phyloP scores from a whole-genome alignment of 64 coral and sea anemone genomes.

The Exaiptasia diaphana region DNA sequence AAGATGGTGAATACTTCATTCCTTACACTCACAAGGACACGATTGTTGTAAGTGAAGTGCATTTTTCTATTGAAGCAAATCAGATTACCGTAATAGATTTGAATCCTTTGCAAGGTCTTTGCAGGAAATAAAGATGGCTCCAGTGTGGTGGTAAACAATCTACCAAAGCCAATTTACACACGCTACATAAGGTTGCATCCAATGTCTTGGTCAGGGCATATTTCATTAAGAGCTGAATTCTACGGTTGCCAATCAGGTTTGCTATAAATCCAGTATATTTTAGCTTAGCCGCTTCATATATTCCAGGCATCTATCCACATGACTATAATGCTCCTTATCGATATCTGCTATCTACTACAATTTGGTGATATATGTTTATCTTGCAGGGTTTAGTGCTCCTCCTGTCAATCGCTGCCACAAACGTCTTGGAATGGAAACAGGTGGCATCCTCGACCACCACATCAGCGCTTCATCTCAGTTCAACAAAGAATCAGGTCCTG shows the following conservation, averaged over 20 bases:
- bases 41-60: background rate
- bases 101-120: too few relatives aligned
- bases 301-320: too few relatives aligned
- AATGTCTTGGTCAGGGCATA: constrained; percentile 5
- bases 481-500: background rate
- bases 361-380: too few relatives aligned
- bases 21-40: constrained; percentile 7
- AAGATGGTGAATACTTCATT: constrained; percentile 39
- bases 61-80: too few relatives aligned
- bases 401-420: background rate
- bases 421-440: constrained; percentile 33
- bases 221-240: constrained; percentile 47
- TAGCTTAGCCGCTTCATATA: too few relatives aligned
- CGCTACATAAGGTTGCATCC: constrained; percentile 34
- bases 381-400: constrained; percentile 1
- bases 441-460: constrained; percentile 6
- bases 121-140: constrained; percentile 35
- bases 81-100: too few relatives aligned
- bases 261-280: too few relatives aligned
- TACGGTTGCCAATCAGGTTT: constrained; percentile 56
- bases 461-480: constrained; percentile 39
- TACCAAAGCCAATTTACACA: constrained; percentile 22
- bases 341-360: too few relatives aligned
- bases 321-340: too few relatives aligned
- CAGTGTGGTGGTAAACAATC: background rate